A percentile compares a stretch with the other conserved stretches of the same genome.
phyloP scores from a whole-genome alignment of 2,797 vertebrate species.

The Sphaeramia orbicularis region DNA sequence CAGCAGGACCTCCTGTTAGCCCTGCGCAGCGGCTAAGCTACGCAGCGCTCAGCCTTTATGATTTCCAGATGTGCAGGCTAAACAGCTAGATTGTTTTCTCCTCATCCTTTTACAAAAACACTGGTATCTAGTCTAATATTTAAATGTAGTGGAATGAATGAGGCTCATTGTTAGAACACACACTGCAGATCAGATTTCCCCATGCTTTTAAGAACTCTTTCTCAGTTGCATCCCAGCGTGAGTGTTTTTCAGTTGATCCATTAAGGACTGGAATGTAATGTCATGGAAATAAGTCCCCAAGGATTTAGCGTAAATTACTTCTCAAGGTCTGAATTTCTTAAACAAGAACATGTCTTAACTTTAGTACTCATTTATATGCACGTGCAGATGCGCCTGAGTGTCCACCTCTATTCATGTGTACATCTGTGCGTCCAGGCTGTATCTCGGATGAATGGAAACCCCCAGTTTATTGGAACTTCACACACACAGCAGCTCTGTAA shows the following conservation, averaged over 20 bases:
- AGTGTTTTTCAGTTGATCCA: slow-evolving; percentile 38
- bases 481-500: slow-evolving; percentile 61
- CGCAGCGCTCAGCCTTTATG: slow-evolving; percentile 54
- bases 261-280: slow-evolving; percentile 36
- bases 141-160: slow-evolving; percentile 61
- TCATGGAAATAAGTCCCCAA: slow-evolving; percentile 45
- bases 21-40: slow-evolving; percentile 46
- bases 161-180: slow-evolving; percentile 51
- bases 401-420: slow-evolving; percentile 23
- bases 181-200: slow-evolving; percentile 44
- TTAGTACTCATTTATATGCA: not conserved
- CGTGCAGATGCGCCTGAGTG: slow-evolving; percentile 6
- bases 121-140: slow-evolving; percentile 36
- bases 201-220: slow-evolving; percentile 16
- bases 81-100: slow-evolving; percentile 71
- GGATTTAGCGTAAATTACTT: slow-evolving; percentile 46
- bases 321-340: slow-evolving; percentile 31
- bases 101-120: slow-evolving; percentile 55
- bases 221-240: slow-evolving; percentile 15
- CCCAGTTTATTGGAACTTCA: slow-evolving; percentile 21
- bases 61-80: slow-evolving; percentile 78
- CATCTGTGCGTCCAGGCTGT: slow-evolving; percentile 38
- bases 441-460: slow-evolving; percentile 46
- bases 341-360: slow-evolving; percentile 43
- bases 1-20: slow-evolving; percentile 58